Evolutionary conservation across 1,140 invertebrate genomes (phyloP), one percentile per base, ranked within the genome.

Genomic region (Zaprionus ghesquierei): DNA sequence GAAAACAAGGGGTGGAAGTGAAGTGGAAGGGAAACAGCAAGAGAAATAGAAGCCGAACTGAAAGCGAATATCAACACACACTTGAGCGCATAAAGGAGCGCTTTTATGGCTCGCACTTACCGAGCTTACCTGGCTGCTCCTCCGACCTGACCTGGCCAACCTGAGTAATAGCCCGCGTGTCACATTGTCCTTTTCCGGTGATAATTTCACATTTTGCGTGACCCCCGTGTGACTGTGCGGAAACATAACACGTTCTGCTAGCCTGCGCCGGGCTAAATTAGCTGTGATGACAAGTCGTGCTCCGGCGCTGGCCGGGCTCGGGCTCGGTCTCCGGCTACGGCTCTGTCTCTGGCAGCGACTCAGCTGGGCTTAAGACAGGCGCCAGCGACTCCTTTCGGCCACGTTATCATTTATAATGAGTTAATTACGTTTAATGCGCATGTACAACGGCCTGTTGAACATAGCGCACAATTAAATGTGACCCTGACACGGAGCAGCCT

Each of bases 401-500:
- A 79, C 77, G 82, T 87, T 87, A 87, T 87, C 82, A 87, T 87
- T 87, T 87, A 87, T 87, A 87, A 87, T 89, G 82, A 87, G 82
- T 87, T 87, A 87, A 87, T 87, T 87, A 87, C 82, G 79, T 87
- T 87, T 89, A 87, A 87, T 87, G 87, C 84, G 79, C 84, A 87
- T 87, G 82, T 86, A 79, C 71, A 79, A 86, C 86, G 82, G 82
- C 82, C 84, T 87, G 82, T 89, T 87, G 84, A 87, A 84, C 82
- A 87, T 69, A 73, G 73, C 60, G 69, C 82, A 68, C 82, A 87
- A 89, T 87, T 87, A 87, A 87, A 89, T 82, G 84, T 74, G 82
- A 79, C 82, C 82, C 84, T 73, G 73, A 46, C 75, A 78, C 81
- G 64, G 54, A 69, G 69, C 44, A 60, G 33, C 4, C 25, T 12